phyloP scores from a whole-genome alignment of 1,140 invertebrate genomes.

The Glomeris maerens region DNA sequence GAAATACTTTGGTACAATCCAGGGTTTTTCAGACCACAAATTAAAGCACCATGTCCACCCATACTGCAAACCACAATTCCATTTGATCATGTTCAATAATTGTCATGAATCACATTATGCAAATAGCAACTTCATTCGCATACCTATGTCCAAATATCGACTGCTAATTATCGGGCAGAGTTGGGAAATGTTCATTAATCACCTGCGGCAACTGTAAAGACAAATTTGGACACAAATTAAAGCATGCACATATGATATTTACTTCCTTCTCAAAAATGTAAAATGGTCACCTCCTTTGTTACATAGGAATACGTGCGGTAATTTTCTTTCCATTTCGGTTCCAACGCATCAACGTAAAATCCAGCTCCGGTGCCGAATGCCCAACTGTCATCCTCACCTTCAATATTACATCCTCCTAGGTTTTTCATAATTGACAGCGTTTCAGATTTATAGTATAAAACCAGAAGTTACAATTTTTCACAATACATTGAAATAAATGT shows the following conservation, averaged over 20 bases:
- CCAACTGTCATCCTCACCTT: conserved; percentile 76
- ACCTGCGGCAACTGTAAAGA: conserved; percentile 46
- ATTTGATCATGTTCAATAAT: too few relatives aligned
- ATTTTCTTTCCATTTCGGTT: conserved; percentile 81
- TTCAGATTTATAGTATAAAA: too few relatives aligned
- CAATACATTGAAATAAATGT: too few relatives aligned
- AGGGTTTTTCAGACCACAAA: conserved; percentile 83
- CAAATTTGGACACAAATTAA: neutral
- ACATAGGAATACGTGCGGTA: conserved; percentile 96
- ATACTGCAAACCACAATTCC: too few relatives aligned
- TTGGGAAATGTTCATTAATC: conserved; percentile 57
- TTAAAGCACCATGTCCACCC: conserved; percentile 93
- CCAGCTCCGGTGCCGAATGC: conserved; percentile 92
- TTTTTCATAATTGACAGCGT: too few relatives aligned
- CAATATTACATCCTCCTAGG: conserved; percentile 67
- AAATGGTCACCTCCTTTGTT: conserved; percentile 74
- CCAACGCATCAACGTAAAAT: conserved; percentile 86
- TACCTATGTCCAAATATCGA: conserved; percentile 30
- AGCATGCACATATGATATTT: neutral
- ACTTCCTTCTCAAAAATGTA: conserved; percentile 6
- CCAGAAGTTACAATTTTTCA: too few relatives aligned
- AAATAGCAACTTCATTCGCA: too few relatives aligned
- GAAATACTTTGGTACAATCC: conserved; percentile 77
- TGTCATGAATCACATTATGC: too few relatives aligned
- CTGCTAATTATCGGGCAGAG: conserved; percentile 29